Percentiles rank a stretch among this genome's conserved stretches.
Evolutionary conservation across 2,113 vertebrate species (phyloP).

Genomic region (Spea bombifrons): DNA sequence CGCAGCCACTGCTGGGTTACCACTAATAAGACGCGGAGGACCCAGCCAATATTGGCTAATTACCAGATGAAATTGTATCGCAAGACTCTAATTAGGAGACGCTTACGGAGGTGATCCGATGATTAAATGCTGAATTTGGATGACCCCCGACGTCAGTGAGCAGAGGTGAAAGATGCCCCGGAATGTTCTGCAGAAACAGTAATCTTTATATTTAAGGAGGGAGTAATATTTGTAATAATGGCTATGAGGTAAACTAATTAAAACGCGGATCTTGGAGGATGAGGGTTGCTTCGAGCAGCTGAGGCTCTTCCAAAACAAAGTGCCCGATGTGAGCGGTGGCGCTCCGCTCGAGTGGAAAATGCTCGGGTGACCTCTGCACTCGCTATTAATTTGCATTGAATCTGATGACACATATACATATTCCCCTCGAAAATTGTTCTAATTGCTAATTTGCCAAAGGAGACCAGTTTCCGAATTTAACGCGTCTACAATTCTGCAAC

Average conservation of each 20-base stretch:
- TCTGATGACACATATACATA: conserved; percentile 98
- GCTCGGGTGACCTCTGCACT: conserved; percentile 85
- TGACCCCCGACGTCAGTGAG: conserved; percentile 82
- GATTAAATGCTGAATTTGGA: conserved; percentile 86
- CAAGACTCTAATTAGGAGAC: conserved; percentile 93
- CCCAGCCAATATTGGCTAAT: conserved; percentile 95
- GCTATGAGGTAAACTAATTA: conserved; percentile 98
- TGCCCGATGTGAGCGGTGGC: conserved; percentile 79
- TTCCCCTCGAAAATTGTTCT: conserved; percentile 93
- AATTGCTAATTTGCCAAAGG: conserved; percentile 98
- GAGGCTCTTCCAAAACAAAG: conserved; percentile 75
- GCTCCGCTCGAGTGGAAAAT: conserved; percentile 91
- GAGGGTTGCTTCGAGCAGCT: conserved; percentile 77
- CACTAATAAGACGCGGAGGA: conserved; percentile 87
- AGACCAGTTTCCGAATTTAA: conserved; percentile 92
- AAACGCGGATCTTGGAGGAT: conserved; percentile 81
- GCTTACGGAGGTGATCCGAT: conserved; percentile 87
- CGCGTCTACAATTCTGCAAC: conserved; percentile 76
- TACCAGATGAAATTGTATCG: conserved; percentile 92
- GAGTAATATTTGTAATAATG: conserved; percentile 88
- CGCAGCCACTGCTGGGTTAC: conserved; percentile 84
- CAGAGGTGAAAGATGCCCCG: conserved; percentile 69
- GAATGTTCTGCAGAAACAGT: conserved; percentile 78
- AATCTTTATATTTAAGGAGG: conserved; percentile 69
- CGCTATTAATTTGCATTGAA: conserved; percentile 95